These are phyloP conservation scores for Pseudomyrmex gracilis DNA, from an alignment of 1,140 invertebrate species.

Conservation along the genomic window DNA sequence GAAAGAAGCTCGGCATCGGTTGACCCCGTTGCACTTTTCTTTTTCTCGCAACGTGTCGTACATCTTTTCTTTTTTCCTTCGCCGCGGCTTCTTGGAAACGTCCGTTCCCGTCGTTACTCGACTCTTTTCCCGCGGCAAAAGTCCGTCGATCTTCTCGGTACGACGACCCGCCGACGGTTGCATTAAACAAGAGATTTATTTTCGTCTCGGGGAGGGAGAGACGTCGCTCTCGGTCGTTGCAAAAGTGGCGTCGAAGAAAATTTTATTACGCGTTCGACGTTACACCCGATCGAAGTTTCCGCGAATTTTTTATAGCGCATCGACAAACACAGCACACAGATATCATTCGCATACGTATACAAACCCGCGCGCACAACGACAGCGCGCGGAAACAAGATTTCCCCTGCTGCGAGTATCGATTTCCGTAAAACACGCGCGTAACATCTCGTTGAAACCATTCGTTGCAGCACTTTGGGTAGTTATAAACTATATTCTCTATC, in stretches of 20 bases:
- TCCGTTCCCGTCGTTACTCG: conserved; percentile 32
- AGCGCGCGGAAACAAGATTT: conserved; percentile 23
- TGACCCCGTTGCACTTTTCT: conserved; percentile 64
- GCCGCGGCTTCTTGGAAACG: conserved; percentile 23
- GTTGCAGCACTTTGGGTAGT: conserved; percentile 39
- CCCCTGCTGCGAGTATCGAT: conserved; percentile 18
- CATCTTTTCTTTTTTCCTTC: conserved; percentile 27
- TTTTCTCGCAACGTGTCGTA: conserved; percentile 54
- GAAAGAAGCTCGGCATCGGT: conserved; percentile 29
- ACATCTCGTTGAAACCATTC: conserved; percentile 13
- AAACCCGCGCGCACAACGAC: no score
- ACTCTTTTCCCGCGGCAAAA: conserved; percentile 41
- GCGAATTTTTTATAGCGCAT: conserved; percentile 33
- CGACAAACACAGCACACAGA: background rate
- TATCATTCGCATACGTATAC: background rate
- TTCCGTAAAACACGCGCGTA: conserved; percentile 32
- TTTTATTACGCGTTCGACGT: conserved; percentile 31
- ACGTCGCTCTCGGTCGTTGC: background rate
- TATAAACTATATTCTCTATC: background rate
- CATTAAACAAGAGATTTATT: conserved; percentile 69
- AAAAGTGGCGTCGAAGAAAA: conserved; percentile 39
- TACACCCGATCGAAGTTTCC: conserved; percentile 19
- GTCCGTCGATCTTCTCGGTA: conserved; percentile 52
- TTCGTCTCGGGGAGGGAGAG: conserved; percentile 1
- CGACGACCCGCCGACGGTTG: conserved; percentile 61